These are phyloP conservation scores for Pocillopora damicornis DNA, from an alignment of 64 coral and sea anemone species.

Conservation along the genomic window DNA sequence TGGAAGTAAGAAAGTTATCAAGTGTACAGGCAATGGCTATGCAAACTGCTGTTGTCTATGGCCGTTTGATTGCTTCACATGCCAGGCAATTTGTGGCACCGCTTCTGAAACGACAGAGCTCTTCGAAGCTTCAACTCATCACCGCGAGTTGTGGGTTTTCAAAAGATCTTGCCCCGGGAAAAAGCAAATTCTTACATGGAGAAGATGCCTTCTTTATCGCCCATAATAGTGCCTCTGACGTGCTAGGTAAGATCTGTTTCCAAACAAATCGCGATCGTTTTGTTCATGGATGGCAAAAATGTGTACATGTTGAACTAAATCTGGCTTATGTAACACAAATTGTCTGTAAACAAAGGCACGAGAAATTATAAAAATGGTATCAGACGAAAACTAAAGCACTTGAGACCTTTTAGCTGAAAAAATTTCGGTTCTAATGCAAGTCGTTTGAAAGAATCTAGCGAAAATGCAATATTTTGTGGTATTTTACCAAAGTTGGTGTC, in stretches of 20 bases:
- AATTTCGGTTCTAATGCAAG: no score
- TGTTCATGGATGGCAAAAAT: background rate
- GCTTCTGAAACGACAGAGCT: conserved; percentile 57
- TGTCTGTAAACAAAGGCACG: background rate
- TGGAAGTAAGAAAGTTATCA: background rate
- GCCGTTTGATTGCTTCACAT: conserved; percentile 81
- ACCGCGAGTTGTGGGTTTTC: conserved; percentile 95
- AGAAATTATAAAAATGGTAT: background rate
- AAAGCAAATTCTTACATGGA: conserved; percentile 85
- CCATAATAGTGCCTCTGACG: conserved; percentile 58
- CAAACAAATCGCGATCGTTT: background rate
- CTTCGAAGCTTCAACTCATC: conserved; percentile 63
- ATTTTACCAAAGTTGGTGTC: background rate
- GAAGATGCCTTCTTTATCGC: conserved; percentile 96
- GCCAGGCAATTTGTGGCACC: conserved; percentile 76
- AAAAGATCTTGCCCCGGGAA: conserved; percentile 70
- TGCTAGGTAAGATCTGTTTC: conserved; percentile 74
- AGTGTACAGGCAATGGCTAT: conserved; percentile 59
- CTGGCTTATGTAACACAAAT: background rate
- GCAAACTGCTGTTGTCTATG: conserved; percentile 95
- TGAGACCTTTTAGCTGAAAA: background rate
- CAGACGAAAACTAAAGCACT: background rate
- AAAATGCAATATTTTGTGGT: background rate
- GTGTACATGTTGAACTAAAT: background rate
- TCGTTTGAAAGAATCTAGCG: background rate